These are phyloP conservation scores for Montifringilla adamsi DNA, from an alignment of 2,113 vertebrate genomes.

Conservation along the genomic window DNA sequence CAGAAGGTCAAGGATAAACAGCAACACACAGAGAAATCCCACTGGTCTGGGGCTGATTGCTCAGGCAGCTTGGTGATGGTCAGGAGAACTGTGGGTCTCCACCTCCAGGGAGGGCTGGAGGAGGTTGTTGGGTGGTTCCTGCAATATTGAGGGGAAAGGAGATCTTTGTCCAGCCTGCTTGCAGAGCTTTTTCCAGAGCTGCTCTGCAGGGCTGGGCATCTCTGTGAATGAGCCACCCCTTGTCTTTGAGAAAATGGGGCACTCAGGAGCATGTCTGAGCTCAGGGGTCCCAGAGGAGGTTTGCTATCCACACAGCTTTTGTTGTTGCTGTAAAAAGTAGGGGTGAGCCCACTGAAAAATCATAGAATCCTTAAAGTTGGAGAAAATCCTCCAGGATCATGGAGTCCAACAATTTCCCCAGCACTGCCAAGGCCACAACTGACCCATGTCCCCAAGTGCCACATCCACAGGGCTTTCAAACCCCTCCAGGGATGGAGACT, in stretches of 20 bases:
- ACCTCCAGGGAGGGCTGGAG: neutral
- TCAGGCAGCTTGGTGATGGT: accelerated
- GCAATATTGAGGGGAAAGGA: neutral
- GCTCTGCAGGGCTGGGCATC: neutral
- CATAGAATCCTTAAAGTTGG: neutral
- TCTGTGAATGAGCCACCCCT: neutral
- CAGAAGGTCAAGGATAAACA: neutral
- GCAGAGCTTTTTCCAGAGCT: too few relatives aligned
- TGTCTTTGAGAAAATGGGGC: neutral
- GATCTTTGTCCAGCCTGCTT: neutral
- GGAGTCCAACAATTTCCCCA: accelerated
- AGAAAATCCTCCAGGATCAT: neutral
- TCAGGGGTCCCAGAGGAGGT: neutral
- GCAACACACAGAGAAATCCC: neutral
- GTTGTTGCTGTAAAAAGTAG: neutral
- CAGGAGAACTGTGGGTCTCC: neutral
- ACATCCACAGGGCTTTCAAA: neutral
- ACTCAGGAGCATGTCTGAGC: neutral
- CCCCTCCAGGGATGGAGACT: too few relatives aligned
- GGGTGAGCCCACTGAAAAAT: neutral
- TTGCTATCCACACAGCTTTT: neutral
- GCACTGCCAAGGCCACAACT: neutral
- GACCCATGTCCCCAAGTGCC: neutral
- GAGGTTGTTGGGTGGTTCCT: neutral
- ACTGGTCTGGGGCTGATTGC: neutral